phyloP scores from a whole-genome alignment of 2,888 invertebrate genomes.

The Ennomos fuscantarius region DNA sequence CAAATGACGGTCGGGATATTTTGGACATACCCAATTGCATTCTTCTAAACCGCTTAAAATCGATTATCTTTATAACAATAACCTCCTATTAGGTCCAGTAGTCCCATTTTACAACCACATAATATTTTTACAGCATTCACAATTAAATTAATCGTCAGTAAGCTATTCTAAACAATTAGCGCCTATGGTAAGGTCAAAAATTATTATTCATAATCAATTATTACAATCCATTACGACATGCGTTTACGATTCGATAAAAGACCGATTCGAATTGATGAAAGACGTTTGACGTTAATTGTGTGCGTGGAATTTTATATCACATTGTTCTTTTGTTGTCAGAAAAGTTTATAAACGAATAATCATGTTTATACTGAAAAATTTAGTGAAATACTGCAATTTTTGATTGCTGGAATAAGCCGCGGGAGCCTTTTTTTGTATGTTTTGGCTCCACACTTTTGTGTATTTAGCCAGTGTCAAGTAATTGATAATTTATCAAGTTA shows the following conservation, averaged over 20 bases:
- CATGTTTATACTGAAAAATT: no score
- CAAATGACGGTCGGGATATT: no score
- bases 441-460: no score
- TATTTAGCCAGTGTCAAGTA: no score
- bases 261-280: constrained; percentile 69
- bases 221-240: constrained; percentile 72
- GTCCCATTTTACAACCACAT: constrained; percentile 53
- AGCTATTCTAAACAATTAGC: constrained; percentile 68
- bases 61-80: constrained; percentile 21
- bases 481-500: no score
- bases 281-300: constrained; percentile 57
- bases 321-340: constrained; percentile 36
- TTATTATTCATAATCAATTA: constrained; percentile 67
- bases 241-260: constrained; percentile 70
- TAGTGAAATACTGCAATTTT: no score
- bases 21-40: constrained; percentile 2
- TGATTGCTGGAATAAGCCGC: no score
- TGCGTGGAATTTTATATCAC: constrained; percentile 48
- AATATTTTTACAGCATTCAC: constrained; percentile 58
- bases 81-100: constrained; percentile 49
- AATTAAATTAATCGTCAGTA: constrained; percentile 75
- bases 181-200: constrained; percentile 76
- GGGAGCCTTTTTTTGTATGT: no score
- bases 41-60: constrained; percentile 17
- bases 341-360: constrained; percentile 10